Evolutionary conservation across 2,797 vertebrate genomes (phyloP).

Genomic region (Lates japonicus): DNA sequence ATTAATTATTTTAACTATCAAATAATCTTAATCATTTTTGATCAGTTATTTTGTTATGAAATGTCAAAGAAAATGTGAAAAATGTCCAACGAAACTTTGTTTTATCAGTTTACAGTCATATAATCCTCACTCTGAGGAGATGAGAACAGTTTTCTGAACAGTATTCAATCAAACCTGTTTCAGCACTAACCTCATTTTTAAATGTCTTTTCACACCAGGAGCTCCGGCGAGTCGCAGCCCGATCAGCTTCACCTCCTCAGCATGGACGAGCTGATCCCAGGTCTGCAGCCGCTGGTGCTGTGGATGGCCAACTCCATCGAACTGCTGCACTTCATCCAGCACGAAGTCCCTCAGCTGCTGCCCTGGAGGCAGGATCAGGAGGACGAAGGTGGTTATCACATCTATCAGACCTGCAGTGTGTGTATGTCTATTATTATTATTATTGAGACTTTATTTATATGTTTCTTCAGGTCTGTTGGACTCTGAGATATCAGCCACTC

Average conservation of each 20-base stretch:
- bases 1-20: no score
- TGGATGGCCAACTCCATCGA: constrained; percentile 91
- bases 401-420: not conserved
- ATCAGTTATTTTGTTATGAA: no score
- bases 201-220: constrained; percentile 45
- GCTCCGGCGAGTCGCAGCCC: constrained; percentile 28
- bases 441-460: not conserved
- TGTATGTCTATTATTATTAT: not conserved
- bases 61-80: no score
- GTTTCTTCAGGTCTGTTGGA: constrained; percentile 70
- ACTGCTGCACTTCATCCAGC: constrained; percentile 88
- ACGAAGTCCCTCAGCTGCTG: constrained; percentile 87
- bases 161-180: not conserved
- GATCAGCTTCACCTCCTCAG: constrained; percentile 60
- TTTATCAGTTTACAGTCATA: no score
- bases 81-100: no score
- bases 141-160: not conserved
- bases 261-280: constrained; percentile 80
- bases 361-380: constrained; percentile 76
- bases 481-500: constrained; percentile 81
- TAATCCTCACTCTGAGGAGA: no score
- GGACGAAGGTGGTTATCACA: constrained; percentile 61
- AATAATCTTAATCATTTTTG: no score
- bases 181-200: not conserved
- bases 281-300: constrained; percentile 83